A percentile compares a stretch with the other conserved stretches of the same genome.
Conservation (phyloP, 2,888 invertebrate genomes). For the Ommatoiulus sabulosus region DNA sequence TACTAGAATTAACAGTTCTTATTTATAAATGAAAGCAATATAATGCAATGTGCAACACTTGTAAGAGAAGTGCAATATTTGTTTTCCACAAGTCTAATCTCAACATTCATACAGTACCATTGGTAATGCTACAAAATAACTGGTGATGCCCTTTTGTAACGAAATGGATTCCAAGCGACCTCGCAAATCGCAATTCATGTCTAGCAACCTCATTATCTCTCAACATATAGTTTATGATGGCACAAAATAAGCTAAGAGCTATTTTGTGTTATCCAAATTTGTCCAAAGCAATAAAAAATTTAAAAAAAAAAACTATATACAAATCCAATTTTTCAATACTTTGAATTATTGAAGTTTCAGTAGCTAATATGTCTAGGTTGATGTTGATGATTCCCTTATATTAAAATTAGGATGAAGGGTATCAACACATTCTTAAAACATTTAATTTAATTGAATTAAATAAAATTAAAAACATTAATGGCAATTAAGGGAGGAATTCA, state of each 20-base stretch:
- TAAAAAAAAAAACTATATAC: slow-evolving; percentile 7
- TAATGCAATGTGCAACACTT: background rate
- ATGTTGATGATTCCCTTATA: background rate
- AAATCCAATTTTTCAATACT: background rate
- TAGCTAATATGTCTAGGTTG: background rate
- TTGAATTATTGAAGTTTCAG: background rate
- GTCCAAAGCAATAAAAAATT: background rate
- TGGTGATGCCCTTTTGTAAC: too few relatives aligned
- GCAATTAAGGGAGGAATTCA: slow-evolving; percentile 7
- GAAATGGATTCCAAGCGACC: background rate
- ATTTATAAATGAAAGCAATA: background rate
- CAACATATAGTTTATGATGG: background rate
- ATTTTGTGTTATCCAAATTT: background rate
- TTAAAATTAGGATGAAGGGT: background rate
- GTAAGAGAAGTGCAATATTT: background rate
- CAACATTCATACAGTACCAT: background rate
- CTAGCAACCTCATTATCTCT: background rate
- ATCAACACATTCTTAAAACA: background rate
- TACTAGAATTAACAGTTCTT: background rate
- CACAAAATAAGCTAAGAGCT: background rate
- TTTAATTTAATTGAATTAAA: slow-evolving; percentile 12
- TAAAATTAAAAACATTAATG: slow-evolving; percentile 11
- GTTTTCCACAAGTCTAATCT: background rate
- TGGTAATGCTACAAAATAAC: background rate
- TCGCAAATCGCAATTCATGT: background rate